A percentile compares a stretch with the other conserved stretches of the same genome.
These are phyloP conservation scores for Mactromeris polynyma DNA, from an alignment of 2,888 invertebrate species.

Conservation along the genomic window DNA sequence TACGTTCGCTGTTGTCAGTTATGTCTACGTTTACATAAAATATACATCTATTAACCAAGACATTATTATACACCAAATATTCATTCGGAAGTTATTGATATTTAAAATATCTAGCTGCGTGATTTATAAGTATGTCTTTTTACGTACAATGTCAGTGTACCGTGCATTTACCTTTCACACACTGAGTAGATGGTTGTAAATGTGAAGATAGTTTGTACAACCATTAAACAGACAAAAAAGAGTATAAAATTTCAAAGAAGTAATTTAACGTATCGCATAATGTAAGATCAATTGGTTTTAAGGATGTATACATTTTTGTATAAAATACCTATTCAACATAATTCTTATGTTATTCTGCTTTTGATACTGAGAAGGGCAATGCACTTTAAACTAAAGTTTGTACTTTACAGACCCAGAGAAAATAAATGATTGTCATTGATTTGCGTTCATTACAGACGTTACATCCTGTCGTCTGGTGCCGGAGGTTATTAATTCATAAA, in stretches of 20 bases:
- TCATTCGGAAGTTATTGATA: slow-evolving; percentile 9
- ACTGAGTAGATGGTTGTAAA: background rate
- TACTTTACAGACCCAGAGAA: too few relatives aligned
- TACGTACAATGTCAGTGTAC: background rate
- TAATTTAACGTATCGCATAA: background rate
- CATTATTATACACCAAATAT: background rate
- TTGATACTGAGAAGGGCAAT: background rate
- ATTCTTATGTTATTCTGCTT: background rate
- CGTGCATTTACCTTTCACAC: background rate
- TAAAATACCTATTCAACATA: background rate
- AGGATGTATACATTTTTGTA: background rate
- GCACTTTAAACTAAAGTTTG: background rate
- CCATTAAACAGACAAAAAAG: background rate
- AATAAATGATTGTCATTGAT: too few relatives aligned
- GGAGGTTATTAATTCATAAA: too few relatives aligned
- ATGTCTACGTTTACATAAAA: background rate
- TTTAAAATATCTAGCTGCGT: background rate
- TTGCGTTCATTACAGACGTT: too few relatives aligned
- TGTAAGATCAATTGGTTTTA: background rate
- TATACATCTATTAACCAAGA: background rate
- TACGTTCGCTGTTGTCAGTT: background rate
- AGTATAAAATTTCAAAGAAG: background rate
- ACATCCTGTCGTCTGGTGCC: too few relatives aligned
- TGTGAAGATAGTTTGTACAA: background rate
- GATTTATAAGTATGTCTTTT: background rate